Percentiles rank a stretch among this genome's conserved stretches.
These are phyloP conservation scores for Chrysochloris asiatica DNA, from an alignment of 2,113 vertebrate genomes.

Conservation along the genomic window DNA sequence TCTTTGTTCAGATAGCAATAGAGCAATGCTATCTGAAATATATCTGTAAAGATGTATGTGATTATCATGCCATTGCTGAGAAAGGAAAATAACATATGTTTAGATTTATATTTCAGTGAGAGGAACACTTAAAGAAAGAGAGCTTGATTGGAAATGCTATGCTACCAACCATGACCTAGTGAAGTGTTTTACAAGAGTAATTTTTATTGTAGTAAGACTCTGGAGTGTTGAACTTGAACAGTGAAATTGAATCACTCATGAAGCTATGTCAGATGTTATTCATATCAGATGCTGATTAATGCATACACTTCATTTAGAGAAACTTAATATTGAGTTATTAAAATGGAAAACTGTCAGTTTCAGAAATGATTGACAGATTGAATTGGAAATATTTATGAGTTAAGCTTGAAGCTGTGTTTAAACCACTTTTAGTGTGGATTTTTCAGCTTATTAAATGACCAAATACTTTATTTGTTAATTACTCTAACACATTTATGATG, in stretches of 20 bases:
- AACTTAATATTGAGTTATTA: constrained; percentile 61
- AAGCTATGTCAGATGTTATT: constrained; percentile 60
- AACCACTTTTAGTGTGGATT: background rate
- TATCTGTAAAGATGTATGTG: background rate
- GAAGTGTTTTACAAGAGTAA: constrained; percentile 54
- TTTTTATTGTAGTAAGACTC: constrained; percentile 53
- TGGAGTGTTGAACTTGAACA: constrained; percentile 47
- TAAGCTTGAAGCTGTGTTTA: background rate
- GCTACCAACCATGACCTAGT: background rate
- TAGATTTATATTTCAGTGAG: background rate
- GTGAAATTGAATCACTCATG: constrained; percentile 36
- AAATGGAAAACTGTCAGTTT: constrained; percentile 52
- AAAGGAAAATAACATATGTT: background rate
- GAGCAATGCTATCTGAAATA: background rate
- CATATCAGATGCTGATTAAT: constrained; percentile 63
- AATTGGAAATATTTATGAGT: constrained; percentile 29
- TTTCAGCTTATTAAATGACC: constrained; percentile 5
- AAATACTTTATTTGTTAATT: background rate
- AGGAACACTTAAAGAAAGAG: background rate
- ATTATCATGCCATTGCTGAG: background rate
- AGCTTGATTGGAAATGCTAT: background rate
- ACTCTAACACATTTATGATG: background rate
- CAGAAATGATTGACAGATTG: constrained; percentile 23
- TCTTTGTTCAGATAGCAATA: background rate
- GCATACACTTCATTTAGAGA: constrained; percentile 49